Base-by-base conservation (phyloP, 2,797 vertebrate genomes). In the Lepilemur septentrionalis region DNA sequence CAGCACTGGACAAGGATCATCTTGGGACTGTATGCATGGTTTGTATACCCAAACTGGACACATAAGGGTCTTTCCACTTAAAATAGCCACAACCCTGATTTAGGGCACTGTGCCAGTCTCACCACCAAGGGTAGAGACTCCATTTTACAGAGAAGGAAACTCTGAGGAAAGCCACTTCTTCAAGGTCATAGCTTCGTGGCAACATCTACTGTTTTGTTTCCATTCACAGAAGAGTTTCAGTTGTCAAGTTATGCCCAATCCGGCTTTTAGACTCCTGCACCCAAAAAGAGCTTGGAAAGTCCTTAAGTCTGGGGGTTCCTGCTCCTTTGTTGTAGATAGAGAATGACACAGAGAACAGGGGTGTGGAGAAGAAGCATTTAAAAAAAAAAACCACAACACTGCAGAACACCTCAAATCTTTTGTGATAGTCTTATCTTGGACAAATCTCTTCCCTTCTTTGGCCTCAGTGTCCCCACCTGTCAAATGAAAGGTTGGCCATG, bases 161-260 rank as follows among this genome's bases (percentile, higher is more conserved):
- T 84, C 88, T 28, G 22, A 85, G 70, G 48, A 88, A 88, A 79
- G 69, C 32, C 59, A 92, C 78, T 93, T 95, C 76, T 75, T 78
- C 93, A 96, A 96, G 91, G 85, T 92, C 82, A 84, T 1, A 46
- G 70, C 65, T 80, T 91, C 10, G 25, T 43, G 82, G 67, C 73
- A 76, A 85, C 67, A 75, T 23, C 43, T 38, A 55, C 30, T n/a
- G 14, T 73, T 83, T 95, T 89, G 72, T 87, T 91, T 96, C 70
- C 73, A 92, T 91, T 93, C 86, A 87, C 65, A 76, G 84, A 94
- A 91, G 75, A 48, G 52, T 87, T 97, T 97, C 46, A 52, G 75
- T 65, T 87, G 61, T 84, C 63, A 41, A 73, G 41, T 67, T 70
- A 35, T 10, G 30, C 73, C 70, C 63, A 94, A 79, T 65, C 63